A percentile compares a stretch with the other conserved stretches of the same genome.
Evolutionary conservation across 92 coral and sea anemone species (phyloP).

Genomic region (Epizoanthus scotinus): DNA sequence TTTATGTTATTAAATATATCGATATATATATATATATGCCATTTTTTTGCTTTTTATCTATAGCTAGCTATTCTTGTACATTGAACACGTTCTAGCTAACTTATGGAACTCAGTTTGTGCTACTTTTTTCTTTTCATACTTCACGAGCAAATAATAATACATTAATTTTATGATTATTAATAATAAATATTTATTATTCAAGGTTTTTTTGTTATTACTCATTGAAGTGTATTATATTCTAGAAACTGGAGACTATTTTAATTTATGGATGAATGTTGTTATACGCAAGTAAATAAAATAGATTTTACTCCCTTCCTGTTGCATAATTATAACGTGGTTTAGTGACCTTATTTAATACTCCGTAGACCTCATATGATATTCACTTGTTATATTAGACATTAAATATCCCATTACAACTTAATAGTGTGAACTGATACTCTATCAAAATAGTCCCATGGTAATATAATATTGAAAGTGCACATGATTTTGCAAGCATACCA

Average conservation of each 20-base stretch:
- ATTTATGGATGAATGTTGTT: slow-evolving; percentile 28
- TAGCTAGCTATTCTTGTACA: neutral
- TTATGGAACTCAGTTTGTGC: no score
- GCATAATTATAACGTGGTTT: neutral
- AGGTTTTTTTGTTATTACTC: neutral
- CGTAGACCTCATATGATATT: no score
- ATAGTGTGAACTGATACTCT: no score
- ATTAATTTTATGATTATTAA: neutral
- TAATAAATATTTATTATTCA: neutral
- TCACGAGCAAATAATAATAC: neutral
- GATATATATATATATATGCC: no score
- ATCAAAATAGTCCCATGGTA: no score
- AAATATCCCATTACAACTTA: no score
- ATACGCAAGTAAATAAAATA: neutral
- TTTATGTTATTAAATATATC: no score
- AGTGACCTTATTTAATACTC: neutral
- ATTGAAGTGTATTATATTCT: slow-evolving; percentile 5
- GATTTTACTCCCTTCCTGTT: neutral
- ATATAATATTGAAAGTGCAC: no score
- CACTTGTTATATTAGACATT: no score
- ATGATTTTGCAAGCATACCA: no score
- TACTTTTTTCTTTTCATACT: neutral
- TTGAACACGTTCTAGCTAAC: neutral
- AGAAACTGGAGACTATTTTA: neutral
- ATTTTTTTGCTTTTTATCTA: no score